Base-by-base conservation (phyloP, 2,113 vertebrate genomes). In the Entelurus aequoreus region DNA sequence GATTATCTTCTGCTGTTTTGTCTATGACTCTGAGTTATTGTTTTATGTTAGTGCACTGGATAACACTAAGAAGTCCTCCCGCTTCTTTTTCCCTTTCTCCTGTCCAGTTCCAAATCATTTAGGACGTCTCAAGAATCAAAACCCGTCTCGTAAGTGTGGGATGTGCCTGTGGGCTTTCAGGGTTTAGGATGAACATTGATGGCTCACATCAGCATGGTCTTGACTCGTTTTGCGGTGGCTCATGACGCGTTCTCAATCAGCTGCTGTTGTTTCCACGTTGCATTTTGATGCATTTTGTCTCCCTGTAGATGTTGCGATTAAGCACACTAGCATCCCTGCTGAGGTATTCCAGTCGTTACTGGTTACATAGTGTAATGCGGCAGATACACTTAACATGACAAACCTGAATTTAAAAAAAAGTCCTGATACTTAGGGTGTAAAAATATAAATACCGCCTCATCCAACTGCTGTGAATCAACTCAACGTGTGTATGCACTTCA, bases 101-200 rank as follows among this genome's bases (percentile, higher is more conserved):
- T 49, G 8, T 67, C 54, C 69, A 91, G 88, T 79, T 83, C 74
- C 76, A 69, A 80, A 58, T 80, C 69, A 54, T 70, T 75, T 86
- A 90, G 79, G 84, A 89, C 69, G 68, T 56, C 68, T 13, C 55
- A 84, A 77, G 88, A 88, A 51, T 77, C 89, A 68, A 87, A 77
- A 21, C 64, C 5, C 68, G 86, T 88, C 67, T 75, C 90, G 90
- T 93, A 89, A 93, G 91, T 92, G 75, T n/a, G 54, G 7, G 9
- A 42, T 56, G 9, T 53, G 11, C 9, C 8, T 19, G 19, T 10
- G 28, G 4, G 44, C 9, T 55, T 62, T 60, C 37, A 65, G 54
- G 42, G 60, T 36, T 76, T 65, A 49, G 21, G 15, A 63, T 28
- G 15, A 63, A 49, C 15, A 54, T 50, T 62, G 21, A 47, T 16